Percentiles rank a stretch among this genome's conserved stretches.
phyloP scores from a whole-genome alignment of 2,113 vertebrate genomes.

The Chrysemys picta region DNA sequence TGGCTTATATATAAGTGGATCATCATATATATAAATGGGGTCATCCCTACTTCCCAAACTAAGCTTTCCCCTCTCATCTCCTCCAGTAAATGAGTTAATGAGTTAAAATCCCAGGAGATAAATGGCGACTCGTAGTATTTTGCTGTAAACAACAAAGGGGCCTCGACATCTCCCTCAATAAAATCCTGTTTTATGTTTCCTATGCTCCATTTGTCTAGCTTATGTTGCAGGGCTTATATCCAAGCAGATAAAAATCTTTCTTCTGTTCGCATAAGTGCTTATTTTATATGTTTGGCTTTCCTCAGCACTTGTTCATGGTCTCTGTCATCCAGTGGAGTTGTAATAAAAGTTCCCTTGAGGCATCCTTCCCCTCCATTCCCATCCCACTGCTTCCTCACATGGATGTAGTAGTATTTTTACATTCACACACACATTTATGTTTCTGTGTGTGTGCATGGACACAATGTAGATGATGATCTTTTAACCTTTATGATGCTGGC shows the following conservation, averaged over 20 bases:
- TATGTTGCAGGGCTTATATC: constrained; percentile 1
- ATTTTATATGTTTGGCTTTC: constrained; percentile 20
- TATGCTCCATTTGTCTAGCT: constrained; percentile 35
- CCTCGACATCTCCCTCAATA: background rate
- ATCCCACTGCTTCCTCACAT: background rate
- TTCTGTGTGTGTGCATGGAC: background rate
- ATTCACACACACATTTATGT: background rate
- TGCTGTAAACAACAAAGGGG: constrained; percentile 25
- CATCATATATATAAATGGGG: background rate
- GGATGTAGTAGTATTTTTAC: background rate
- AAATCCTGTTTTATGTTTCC: constrained; percentile 52
- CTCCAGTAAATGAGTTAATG: background rate
- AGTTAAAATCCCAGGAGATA: constrained; percentile 1
- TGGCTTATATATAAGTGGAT: background rate
- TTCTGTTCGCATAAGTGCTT: background rate
- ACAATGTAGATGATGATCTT: background rate
- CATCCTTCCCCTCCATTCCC: background rate
- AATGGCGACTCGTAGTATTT: background rate
- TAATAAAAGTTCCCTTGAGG: constrained; percentile 3
- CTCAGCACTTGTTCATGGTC: constrained; percentile 11
- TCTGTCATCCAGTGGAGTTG: constrained; percentile 14
- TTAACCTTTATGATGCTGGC: background rate
- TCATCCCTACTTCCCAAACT: background rate
- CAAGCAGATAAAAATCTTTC: constrained; percentile 2
- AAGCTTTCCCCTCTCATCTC: background rate